A percentile compares a stretch with the other conserved stretches of the same genome.
Conservation (phyloP, 2,888 invertebrate species). For the Drosophila merina region DNA sequence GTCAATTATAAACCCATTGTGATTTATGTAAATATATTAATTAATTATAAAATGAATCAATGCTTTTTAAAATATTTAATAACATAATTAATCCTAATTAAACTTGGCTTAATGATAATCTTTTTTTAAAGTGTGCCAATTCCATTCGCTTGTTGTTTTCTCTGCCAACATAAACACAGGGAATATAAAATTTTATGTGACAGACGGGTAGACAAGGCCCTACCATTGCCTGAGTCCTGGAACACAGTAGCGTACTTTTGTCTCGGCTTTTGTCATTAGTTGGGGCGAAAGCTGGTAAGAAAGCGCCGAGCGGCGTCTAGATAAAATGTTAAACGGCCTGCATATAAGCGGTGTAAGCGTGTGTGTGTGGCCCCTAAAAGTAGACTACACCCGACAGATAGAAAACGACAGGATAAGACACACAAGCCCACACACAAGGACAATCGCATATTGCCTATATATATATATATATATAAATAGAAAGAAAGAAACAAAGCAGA, state of each 20-base stretch:
- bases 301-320: slow-evolving; percentile 59
- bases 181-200: slow-evolving; percentile 74
- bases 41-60: background rate
- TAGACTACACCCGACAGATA: slow-evolving; percentile 73
- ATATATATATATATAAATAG: background rate
- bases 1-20: background rate
- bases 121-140: slow-evolving; percentile 1
- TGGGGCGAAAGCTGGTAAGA: slow-evolving; percentile 41
- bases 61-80: background rate
- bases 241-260: slow-evolving; percentile 62
- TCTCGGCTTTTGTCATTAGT: slow-evolving; percentile 75
- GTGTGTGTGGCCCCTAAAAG: slow-evolving; percentile 52
- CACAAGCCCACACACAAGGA: slow-evolving; percentile 31
- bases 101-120: slow-evolving; percentile 7
- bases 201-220: slow-evolving; percentile 32
- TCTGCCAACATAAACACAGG: slow-evolving; percentile 59
- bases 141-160: slow-evolving; percentile 5
- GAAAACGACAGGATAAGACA: slow-evolving; percentile 72
- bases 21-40: background rate
- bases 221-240: slow-evolving; percentile 30
- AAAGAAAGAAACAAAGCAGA: slow-evolving; percentile 31
- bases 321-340: slow-evolving; percentile 77
- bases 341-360: slow-evolving; percentile 50
- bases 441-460: background rate
- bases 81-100: slow-evolving; percentile 3